Evolutionary conservation across 2,888 invertebrate genomes (phyloP), one percentile per base, ranked within the genome.

Genomic region (Girardia tigrina): DNA sequence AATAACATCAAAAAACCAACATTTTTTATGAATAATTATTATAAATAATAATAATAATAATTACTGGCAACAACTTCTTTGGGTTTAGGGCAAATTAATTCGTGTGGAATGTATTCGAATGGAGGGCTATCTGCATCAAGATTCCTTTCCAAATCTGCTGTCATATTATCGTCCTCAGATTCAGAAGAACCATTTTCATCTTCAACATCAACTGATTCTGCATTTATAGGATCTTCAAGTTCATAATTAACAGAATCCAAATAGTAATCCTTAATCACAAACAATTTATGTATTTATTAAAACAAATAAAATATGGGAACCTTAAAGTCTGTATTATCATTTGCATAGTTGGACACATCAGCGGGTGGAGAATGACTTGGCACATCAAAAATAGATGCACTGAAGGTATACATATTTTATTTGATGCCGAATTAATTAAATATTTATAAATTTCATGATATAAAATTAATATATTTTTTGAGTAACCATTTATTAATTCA

Each of bases 231-330:
- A 56, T 56, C 23, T 56, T 56, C 20, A 56, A 12, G n/a, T 56
- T 56, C 20, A 56, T 20, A 56, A 56, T 56, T 56, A 16, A 20
- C 56, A 8, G 56, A 56, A 20, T 56, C 56, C 56, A 56, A 56
- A n/a, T 20, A 56, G 23, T 56, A 56, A 56, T 56, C 56, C 56
- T 56, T n/a, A n/a, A n/a, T n/a, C n/a, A n/a, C n/a, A n/a, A 56
- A 4, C n/a, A 4, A 56, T 56, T n/a, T 6, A 56, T 36, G 8
- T 12, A 20, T 12, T n/a, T 20, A 8, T 56, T 56, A 20, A 56
- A 56, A 8, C 23, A 20, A 8, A 4, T 56, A 6, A n/a, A 20
- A 56, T 56, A 20, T 56, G 4, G 2, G n/a, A 4, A 56, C 56
- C 23, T 56, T n/a, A n/a, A 56, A 56, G 23, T 56, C 56, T 56